A percentile compares a stretch with the other conserved stretches of the same genome.
Conservation (phyloP, 1,140 invertebrate species). For the Myzus persicae region DNA sequence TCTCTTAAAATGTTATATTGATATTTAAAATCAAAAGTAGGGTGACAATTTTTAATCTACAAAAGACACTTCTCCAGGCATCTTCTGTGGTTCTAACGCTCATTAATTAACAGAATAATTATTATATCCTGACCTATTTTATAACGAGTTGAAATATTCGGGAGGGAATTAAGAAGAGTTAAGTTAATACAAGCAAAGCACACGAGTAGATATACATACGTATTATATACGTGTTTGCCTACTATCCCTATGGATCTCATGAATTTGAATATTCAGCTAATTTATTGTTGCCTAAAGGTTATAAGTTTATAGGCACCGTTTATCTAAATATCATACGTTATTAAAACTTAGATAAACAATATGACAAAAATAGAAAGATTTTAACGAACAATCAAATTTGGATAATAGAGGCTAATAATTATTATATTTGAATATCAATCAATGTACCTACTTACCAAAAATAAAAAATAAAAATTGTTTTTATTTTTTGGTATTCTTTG, state of each 20-base stretch:
- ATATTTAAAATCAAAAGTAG: not conserved
- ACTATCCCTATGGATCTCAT: not conserved
- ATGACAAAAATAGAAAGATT: not conserved
- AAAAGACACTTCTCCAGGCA: not conserved
- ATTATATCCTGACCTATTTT: not conserved
- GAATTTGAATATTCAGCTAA: slow-evolving; percentile 17
- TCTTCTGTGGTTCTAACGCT: not conserved
- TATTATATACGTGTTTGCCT: not conserved
- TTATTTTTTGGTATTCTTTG: too few species aligned
- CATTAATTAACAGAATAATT: slow-evolving; percentile 35
- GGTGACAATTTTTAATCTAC: slow-evolving; percentile 1
- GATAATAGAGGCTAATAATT: too few species aligned
- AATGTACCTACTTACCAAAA: too few species aligned
- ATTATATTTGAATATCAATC: too few species aligned
- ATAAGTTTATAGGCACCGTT: not conserved
- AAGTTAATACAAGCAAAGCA: not conserved
- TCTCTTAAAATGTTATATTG: not conserved
- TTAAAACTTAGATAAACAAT: not conserved
- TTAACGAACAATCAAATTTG: too few species aligned
- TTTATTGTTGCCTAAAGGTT: not conserved
- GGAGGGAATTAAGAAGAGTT: not conserved
- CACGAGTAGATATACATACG: not conserved
- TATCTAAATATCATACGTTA: not conserved
- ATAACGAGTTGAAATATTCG: not conserved
- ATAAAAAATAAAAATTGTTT: too few species aligned